These are phyloP conservation scores for Ormyrus pomaceus DNA, from an alignment of 2,888 invertebrate species.

Conservation along the genomic window DNA sequence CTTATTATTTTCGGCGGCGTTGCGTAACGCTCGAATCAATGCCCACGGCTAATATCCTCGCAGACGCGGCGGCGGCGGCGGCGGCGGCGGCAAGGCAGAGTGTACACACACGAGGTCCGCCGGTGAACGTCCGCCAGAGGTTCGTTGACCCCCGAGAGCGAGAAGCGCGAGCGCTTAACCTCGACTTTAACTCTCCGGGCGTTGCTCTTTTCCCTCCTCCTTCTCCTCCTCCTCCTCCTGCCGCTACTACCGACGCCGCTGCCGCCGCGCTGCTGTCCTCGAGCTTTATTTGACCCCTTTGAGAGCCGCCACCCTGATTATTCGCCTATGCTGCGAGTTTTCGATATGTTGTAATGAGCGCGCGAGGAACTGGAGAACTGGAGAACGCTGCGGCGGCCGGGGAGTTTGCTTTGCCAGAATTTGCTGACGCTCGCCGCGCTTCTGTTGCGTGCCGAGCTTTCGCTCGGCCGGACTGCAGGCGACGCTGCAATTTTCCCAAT, in stretches of 20 bases:
- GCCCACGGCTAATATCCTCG: too few relatives aligned
- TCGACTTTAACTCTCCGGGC: conserved; percentile 48
- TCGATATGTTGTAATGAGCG: not conserved
- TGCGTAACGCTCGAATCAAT: too few relatives aligned
- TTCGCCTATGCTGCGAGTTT: not conserved
- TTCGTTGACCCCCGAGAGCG: conserved; percentile 67
- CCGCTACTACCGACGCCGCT: conserved; percentile 1
- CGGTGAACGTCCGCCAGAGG: conserved; percentile 73
- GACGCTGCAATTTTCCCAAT: too few relatives aligned
- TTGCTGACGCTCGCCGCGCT: conserved; percentile 2
- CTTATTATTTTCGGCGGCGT: too few relatives aligned
- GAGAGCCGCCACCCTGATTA: not conserved
- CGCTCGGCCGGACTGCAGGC: too few relatives aligned
- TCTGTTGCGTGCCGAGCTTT: not conserved
- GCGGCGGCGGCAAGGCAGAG: not conserved
- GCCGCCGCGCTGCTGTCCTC: not conserved
- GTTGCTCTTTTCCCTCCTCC: conserved; percentile 38
- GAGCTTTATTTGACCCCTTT: not conserved
- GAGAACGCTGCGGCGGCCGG: not conserved
- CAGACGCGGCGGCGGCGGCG: too few relatives aligned
- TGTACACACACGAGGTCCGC: conserved; percentile 42
- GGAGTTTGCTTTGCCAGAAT: not conserved
- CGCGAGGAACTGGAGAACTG: not conserved
- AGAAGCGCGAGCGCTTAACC: conserved; percentile 46
- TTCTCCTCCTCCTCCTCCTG: not conserved